phyloP scores from a whole-genome alignment of 2,888 invertebrate genomes.

The Pseudococcus jackbeardsleyi region DNA sequence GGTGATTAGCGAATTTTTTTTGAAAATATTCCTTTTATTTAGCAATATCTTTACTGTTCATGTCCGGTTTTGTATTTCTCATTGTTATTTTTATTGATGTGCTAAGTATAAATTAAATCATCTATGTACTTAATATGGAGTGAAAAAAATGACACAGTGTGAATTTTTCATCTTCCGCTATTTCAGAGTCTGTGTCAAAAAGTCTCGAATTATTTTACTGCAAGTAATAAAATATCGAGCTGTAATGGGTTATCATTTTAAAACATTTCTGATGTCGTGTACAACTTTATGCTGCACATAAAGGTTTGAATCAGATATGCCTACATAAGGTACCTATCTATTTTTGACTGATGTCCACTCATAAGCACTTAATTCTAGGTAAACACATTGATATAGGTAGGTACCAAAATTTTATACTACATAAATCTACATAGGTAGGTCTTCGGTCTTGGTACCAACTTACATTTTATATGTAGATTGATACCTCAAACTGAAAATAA shows the following conservation, averaged over 20 bases:
- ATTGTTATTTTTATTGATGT: slow-evolving; percentile 17
- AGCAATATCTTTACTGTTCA: slow-evolving; percentile 7
- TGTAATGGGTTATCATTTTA: background rate
- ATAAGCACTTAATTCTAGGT: too few relatives aligned
- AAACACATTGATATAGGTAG: too few relatives aligned
- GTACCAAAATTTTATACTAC: too few relatives aligned
- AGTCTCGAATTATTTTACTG: background rate
- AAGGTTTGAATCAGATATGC: background rate
- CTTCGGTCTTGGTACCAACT: too few relatives aligned
- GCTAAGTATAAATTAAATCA: slow-evolving; percentile 57
- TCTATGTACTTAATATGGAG: slow-evolving; percentile 58
- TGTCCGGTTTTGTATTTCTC: slow-evolving; percentile 50
- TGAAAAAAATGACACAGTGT: slow-evolving; percentile 5
- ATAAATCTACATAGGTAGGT: too few relatives aligned
- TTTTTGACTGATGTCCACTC: too few relatives aligned
- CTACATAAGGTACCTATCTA: too few relatives aligned
- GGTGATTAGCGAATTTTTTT: slow-evolving; percentile 63
- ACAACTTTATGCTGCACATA: background rate
- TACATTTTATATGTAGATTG: too few relatives aligned
- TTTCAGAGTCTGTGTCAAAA: too few relatives aligned
- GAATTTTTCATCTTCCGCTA: too few relatives aligned
- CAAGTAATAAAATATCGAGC: background rate
- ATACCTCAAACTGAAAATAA: too few relatives aligned
- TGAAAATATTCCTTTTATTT: background rate
- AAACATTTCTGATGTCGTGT: background rate